Conservation (phyloP, 1,140 invertebrate species). For the Araneus ventricosus region DNA sequence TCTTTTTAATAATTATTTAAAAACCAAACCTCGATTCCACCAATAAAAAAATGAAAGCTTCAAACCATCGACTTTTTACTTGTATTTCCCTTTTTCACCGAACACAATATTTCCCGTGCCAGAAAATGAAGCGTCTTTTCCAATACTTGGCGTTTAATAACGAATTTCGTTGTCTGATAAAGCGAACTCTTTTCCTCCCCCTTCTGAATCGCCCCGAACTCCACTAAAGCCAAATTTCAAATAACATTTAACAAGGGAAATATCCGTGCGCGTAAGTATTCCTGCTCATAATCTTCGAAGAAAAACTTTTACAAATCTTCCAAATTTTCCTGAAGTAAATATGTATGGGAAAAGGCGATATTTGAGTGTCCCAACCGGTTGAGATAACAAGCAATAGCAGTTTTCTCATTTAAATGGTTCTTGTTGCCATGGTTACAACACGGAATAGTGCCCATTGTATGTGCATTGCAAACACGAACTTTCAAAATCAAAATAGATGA, state of each 20-base stretch:
- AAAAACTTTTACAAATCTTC: constrained; percentile 21
- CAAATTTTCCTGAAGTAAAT: constrained; percentile 22
- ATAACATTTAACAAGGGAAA: constrained; percentile 34
- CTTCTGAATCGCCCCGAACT: background rate
- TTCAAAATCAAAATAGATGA: constrained; percentile 52
- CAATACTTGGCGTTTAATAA: constrained; percentile 5
- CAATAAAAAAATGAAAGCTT: background rate
- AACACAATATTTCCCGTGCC: too few relatives aligned
- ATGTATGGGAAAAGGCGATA: constrained; percentile 1
- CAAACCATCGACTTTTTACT: background rate
- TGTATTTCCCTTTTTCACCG: background rate
- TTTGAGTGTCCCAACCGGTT: constrained; percentile 25
- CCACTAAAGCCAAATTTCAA: background rate
- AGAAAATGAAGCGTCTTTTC: background rate
- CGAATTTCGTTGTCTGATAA: background rate
- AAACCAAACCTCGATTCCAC: too few relatives aligned
- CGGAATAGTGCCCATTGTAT: constrained; percentile 57
- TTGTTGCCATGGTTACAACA: constrained; percentile 54
- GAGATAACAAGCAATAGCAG: constrained; percentile 57
- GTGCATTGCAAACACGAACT: constrained; percentile 35
- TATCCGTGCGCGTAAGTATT: constrained; percentile 18
- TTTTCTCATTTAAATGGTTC: constrained; percentile 55
- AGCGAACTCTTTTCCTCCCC: background rate
- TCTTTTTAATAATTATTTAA: too few relatives aligned
- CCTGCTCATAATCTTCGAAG: background rate